phyloP scores from a whole-genome alignment of 2,113 vertebrate genomes.

The Zosterops japonicus region DNA sequence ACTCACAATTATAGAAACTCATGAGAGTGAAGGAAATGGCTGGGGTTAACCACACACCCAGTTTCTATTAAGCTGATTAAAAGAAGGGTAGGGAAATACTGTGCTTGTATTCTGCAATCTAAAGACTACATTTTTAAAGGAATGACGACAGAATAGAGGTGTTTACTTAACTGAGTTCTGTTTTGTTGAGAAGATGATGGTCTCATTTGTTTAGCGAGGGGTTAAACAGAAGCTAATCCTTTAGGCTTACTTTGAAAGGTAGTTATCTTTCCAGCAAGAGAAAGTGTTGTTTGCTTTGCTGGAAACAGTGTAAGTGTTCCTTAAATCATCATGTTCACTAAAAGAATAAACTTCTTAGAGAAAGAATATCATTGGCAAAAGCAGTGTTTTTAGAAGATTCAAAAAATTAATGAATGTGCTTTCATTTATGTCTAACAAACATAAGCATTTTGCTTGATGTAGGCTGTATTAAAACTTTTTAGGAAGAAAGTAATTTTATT shows the following conservation, averaged over 20 bases:
- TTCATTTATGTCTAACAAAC: slow-evolving; percentile 53
- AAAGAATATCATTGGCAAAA: slow-evolving; percentile 8
- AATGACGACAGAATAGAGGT: not conserved
- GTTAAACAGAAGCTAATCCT: slow-evolving; percentile 50
- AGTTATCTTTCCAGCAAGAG: slow-evolving; percentile 33
- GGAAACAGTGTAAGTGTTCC: slow-evolving; percentile 18
- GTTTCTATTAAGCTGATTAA: slow-evolving; percentile 45
- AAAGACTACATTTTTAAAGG: slow-evolving; percentile 37
- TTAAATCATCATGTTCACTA: slow-evolving; percentile 9
- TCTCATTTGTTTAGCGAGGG: slow-evolving; percentile 35
- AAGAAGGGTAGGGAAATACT: slow-evolving; percentile 31
- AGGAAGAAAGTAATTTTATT: slow-evolving; percentile 62
- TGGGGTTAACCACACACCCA: slow-evolving; percentile 14
- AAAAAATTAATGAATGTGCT: slow-evolving; percentile 47
- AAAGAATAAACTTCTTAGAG: slow-evolving; percentile 41
- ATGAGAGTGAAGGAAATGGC: slow-evolving; percentile 42
- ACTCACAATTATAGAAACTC: slow-evolving; percentile 37
- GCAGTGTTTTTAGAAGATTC: not conserved
- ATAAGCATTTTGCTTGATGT: slow-evolving; percentile 39
- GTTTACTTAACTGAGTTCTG: slow-evolving; percentile 46
- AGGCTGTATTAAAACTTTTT: slow-evolving; percentile 63
- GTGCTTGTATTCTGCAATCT: slow-evolving; percentile 4
- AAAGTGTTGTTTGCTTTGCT: slow-evolving; percentile 23
- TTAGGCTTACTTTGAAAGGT: slow-evolving; percentile 35
- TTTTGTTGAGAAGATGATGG: not conserved